Percentiles rank a stretch among this genome's conserved stretches.
Conservation (phyloP, 2,113 vertebrate genomes). For the Protobothrops mucrosquamatus region DNA sequence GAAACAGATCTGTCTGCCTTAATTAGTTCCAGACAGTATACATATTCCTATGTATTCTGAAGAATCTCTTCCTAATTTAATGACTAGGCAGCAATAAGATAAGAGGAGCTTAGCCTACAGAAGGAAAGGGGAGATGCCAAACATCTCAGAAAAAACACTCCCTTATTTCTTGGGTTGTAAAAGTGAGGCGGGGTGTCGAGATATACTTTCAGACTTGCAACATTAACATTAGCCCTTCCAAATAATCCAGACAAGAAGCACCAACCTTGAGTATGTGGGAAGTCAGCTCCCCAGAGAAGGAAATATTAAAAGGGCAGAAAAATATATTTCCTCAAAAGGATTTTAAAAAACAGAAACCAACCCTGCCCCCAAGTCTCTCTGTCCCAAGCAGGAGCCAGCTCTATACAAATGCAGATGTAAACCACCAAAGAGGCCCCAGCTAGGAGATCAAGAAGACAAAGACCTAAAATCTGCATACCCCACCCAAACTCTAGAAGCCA, state of each 20-base stretch:
- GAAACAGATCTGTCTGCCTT: not conserved
- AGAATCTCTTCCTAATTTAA: not conserved
- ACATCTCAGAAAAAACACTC: not conserved
- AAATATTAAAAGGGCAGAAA: no score
- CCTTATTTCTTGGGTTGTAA: not conserved
- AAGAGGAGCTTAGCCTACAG: not conserved
- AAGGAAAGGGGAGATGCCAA: not conserved
- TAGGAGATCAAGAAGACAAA: no score
- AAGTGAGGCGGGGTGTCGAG: not conserved
- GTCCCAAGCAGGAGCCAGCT: no score
- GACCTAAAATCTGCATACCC: no score
- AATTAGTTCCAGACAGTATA: not conserved
- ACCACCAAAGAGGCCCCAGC: no score
- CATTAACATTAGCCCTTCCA: not conserved
- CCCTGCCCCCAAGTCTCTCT: no score
- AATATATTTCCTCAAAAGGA: no score
- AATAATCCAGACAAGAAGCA: not conserved
- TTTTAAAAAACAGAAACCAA: no score
- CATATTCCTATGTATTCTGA: not conserved
- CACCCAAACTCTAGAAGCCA: no score
- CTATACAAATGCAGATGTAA: no score
- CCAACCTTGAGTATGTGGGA: not conserved
- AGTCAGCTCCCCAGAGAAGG: no score
- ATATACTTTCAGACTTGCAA: not conserved
- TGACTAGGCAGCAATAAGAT: not conserved